A percentile compares a stretch with the other conserved stretches of the same genome.
phyloP scores from a whole-genome alignment of 2,113 vertebrate species.

The Gambusia affinis region DNA sequence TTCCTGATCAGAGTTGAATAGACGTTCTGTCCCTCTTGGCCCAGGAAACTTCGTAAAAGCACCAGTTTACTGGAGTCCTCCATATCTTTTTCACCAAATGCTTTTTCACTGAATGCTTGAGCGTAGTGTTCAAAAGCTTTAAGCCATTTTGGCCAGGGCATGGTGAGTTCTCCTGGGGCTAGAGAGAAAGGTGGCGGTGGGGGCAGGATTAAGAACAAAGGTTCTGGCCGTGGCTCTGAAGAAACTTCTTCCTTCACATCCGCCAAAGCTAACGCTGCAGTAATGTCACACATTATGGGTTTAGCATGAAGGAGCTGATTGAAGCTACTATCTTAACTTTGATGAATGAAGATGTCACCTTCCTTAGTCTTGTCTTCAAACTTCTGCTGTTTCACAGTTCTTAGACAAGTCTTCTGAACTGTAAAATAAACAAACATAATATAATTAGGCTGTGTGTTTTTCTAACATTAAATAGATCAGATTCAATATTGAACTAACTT shows the following conservation, averaged over 20 bases:
- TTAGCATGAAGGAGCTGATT: neutral
- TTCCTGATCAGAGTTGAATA: slow-evolving; percentile 32
- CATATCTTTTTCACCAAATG: slow-evolving; percentile 56
- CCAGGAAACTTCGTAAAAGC: slow-evolving; percentile 68
- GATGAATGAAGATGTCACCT: neutral
- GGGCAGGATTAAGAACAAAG: slow-evolving; percentile 61
- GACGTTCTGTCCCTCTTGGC: slow-evolving; percentile 62
- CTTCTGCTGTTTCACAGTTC: slow-evolving; percentile 19
- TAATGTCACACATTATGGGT: slow-evolving; percentile 45
- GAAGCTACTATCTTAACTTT: slow-evolving; percentile 3
- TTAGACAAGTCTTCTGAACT: slow-evolving; percentile 4
- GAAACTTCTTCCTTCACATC: slow-evolving; percentile 13
- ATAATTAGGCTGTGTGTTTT: neutral
- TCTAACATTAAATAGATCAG: no score
- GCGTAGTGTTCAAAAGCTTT: slow-evolving; percentile 66
- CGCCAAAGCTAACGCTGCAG: slow-evolving; percentile 22
- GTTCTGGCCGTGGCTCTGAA: slow-evolving; percentile 45
- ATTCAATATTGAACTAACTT: no score
- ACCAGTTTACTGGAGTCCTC: slow-evolving; percentile 54
- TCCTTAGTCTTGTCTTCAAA: neutral
- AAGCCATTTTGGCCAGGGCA: slow-evolving; percentile 66
- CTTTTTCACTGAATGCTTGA: slow-evolving; percentile 46
- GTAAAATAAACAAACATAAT: slow-evolving; percentile 28
- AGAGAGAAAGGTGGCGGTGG: slow-evolving; percentile 64
- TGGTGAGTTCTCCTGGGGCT: slow-evolving; percentile 25